A percentile compares a stretch with the other conserved stretches of the same genome.
These are phyloP conservation scores for Apomyelois bistriatella DNA, from an alignment of 2,888 invertebrate species.

Conservation along the genomic window DNA sequence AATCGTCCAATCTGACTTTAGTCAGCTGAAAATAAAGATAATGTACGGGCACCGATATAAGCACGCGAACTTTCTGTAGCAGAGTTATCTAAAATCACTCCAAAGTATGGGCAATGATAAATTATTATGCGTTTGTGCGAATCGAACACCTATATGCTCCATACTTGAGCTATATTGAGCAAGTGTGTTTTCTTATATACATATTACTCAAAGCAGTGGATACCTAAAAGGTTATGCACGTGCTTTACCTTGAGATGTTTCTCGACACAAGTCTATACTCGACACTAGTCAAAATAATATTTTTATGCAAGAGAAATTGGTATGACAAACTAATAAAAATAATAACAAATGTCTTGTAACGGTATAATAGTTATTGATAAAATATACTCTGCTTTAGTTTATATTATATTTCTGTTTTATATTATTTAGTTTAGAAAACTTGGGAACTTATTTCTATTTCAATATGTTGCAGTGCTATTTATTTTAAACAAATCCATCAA, in stretches of 20 bases:
- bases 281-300: not conserved
- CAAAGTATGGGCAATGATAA: conserved; percentile 23
- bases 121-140: conserved; percentile 67
- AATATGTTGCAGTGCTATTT: not conserved
- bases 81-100: conserved; percentile 27
- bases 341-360: not conserved
- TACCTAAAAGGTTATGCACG: not conserved
- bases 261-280: too few species aligned
- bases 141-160: conserved; percentile 40
- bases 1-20: conserved; percentile 13
- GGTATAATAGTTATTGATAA: too few species aligned
- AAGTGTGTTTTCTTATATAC: conserved; percentile 31
- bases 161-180: conserved; percentile 70
- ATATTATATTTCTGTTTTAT: too few species aligned
- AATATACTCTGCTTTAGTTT: too few species aligned
- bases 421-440: too few species aligned
- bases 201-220: not conserved
- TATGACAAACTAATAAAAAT: not conserved
- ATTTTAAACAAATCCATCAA: conserved; percentile 21
- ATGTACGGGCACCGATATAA: conserved; percentile 51
- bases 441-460: not conserved
- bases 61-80: conserved; percentile 46
- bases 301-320: not conserved
- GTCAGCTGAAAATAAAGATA: conserved; percentile 17
- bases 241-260: too few species aligned